Evolutionary conservation across 2,797 vertebrate genomes (phyloP), one percentile per base, ranked within the genome.

Genomic region (Odontamblyopus rebecca): DNA sequence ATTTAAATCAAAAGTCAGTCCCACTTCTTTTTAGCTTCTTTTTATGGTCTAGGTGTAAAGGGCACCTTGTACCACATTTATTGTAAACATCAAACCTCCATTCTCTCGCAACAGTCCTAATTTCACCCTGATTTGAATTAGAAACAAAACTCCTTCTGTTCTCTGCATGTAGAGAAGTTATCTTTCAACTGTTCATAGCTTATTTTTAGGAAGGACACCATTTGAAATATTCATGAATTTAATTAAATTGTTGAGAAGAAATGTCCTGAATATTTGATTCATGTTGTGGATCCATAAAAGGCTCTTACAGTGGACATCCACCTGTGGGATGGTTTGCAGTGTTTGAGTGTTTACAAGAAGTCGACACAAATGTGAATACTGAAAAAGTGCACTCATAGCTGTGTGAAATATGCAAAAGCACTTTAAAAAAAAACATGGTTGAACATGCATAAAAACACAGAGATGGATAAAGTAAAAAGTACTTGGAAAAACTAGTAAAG

Each of bases 161-260:
- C 68, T 74, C 11, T 15, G 27, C 66, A 75, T 23, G 70, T 26
- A 71, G 72, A 75, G 85, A 69, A 74, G 84, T 81, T 82, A 83
- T 83, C 80, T 86, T 84, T 87, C 53, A 87, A 72, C 84, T 77
- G 70, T 76, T 85, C 71, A 75, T 81, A 72, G 74, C 86, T 82
- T 86, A 85, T 87, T 86, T 81, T 86, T 81, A 76, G 84, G 73
- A 69, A 70, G 69, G 60, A 73, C 67, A 54, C 62, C 66, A 68
- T 86, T 82, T 89, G 61, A 89, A 92, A 89, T 77, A 87, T 86
- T 87, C 73, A 91, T 79, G 51, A n/a, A 71, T 78, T 83, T 86
- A 83, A 90, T 90, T 82, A 89, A 89, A 89, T 77, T 76, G 84
- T 85, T 81, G 76, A 56, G 32, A 61, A 83, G 70, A 88, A 87